Base-by-base conservation (phyloP, 2,888 invertebrate species). In the Meta bourneti region DNA sequence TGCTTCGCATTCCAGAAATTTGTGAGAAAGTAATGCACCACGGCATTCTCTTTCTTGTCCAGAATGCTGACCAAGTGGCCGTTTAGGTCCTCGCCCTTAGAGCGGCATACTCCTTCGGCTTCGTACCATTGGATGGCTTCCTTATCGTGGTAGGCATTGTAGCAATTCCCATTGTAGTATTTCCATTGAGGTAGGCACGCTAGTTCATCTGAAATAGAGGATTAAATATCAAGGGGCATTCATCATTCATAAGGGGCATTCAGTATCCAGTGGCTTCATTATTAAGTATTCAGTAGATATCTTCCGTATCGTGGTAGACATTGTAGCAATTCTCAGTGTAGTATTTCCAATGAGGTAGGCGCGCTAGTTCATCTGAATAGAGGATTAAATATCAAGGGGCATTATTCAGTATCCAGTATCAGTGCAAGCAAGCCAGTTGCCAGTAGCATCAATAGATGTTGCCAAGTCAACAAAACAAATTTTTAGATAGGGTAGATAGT, bases 1-100 rank as follows among this genome's bases (percentile, higher is more conserved):
- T 93, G 80, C n/a, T 93, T 92, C 5, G 93, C 89, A 49, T 93
- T 93, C 94, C 94, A 94, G 8, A 93, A 86, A 52, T 93, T 94
- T 0, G 94, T 94, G 6, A 94, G 90, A 70, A 94, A 93, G 77
- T 94, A 94, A 91, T 94, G 94, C 8, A 94, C 92, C 19, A 94
- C 94, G 6, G 93, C 91, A 93, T 94, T 94, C 91, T 94, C 94
- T n/a, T 93, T 88, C 82, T 93, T 92, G 71, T 94, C 94, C 71
- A 93, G 88, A 19, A 94, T 94, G 92, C 94, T 94, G n/a, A 94
- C 94, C 51, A 94, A 93, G 93, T 94, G 94, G 2, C 94, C 94
- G 0, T 93, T 93, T 13, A 93, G 80, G 78, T 93, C 93, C 69
- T 85, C 93, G 5, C 90, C 93, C 0, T 51, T 72, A 49, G 54